A percentile compares a stretch with the other conserved stretches of the same genome.
phyloP scores from a whole-genome alignment of 2,113 vertebrate genomes.

The Tursiops truncatus region DNA sequence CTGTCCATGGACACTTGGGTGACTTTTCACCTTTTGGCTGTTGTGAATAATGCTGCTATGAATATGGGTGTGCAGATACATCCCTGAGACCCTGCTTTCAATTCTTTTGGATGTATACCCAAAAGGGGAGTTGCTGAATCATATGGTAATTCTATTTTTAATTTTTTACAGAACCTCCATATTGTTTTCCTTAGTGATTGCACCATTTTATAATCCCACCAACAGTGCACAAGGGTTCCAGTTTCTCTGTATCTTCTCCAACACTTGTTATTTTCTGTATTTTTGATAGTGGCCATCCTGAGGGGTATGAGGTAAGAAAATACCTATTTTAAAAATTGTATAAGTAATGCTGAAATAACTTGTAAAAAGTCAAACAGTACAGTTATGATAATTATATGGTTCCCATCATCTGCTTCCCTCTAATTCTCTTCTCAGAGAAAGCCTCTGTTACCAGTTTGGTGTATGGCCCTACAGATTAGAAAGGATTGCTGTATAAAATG shows the following conservation, averaged over 20 bases:
- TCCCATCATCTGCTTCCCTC: neutral
- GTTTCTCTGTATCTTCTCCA: neutral
- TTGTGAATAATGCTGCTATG: neutral
- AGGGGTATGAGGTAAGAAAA: neutral
- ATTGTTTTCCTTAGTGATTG: neutral
- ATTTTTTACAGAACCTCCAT: neutral
- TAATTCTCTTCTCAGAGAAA: constrained; percentile 7
- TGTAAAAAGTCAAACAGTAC: constrained; percentile 35
- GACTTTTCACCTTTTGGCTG: neutral
- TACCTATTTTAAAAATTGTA: neutral
- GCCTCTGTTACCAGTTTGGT: neutral
- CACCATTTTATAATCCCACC: neutral
- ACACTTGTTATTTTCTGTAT: neutral
- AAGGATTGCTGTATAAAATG: constrained; percentile 3
- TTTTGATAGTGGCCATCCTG: neutral
- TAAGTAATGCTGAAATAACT: constrained; percentile 22
- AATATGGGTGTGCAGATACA: neutral
- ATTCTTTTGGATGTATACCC: neutral
- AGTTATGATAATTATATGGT: neutral
- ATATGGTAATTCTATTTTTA: neutral
- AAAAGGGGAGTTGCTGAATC: neutral
- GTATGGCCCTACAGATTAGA: neutral
- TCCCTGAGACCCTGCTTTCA: neutral
- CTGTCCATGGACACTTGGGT: neutral
- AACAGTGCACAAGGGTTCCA: neutral